Evolutionary conservation across 2,888 invertebrate genomes (phyloP).

Genomic region (Stenodema calcarata): DNA sequence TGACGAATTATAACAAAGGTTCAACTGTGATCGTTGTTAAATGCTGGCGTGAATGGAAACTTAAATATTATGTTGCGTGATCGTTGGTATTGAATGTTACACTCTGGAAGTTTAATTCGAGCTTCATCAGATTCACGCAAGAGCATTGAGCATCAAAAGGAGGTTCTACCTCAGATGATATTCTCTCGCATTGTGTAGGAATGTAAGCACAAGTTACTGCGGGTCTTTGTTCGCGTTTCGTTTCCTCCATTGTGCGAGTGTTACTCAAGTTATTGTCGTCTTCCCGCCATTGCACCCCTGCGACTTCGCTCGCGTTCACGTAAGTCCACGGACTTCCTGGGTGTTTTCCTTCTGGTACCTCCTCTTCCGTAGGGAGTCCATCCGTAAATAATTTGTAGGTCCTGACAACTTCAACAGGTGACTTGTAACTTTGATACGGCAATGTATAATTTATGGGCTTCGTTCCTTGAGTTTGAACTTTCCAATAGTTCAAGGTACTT

Average conservation of each 20-base stretch:
- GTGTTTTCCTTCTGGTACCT: background rate
- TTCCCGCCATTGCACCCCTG: background rate
- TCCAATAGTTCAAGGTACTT: too few species aligned
- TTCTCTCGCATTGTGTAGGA: background rate
- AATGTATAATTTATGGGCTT: too few species aligned
- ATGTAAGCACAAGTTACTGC: background rate
- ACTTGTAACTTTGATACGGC: background rate
- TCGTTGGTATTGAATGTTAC: too few species aligned
- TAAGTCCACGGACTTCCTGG: background rate
- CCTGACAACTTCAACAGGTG: background rate
- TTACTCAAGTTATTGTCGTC: background rate
- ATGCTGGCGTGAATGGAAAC: too few species aligned
- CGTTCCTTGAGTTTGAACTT: too few species aligned
- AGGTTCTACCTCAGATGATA: background rate
- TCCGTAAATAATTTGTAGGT: background rate
- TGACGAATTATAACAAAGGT: too few species aligned
- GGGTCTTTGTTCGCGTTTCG: background rate
- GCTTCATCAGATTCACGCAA: background rate
- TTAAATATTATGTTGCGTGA: too few species aligned
- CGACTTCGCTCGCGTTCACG: background rate
- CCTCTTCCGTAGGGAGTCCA: background rate
- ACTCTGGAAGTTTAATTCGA: background rate
- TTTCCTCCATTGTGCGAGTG: background rate
- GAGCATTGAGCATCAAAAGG: background rate
- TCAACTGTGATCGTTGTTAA: too few species aligned